Conservation (phyloP, 1,140 invertebrate genomes). For the Nephila pilipes region DNA sequence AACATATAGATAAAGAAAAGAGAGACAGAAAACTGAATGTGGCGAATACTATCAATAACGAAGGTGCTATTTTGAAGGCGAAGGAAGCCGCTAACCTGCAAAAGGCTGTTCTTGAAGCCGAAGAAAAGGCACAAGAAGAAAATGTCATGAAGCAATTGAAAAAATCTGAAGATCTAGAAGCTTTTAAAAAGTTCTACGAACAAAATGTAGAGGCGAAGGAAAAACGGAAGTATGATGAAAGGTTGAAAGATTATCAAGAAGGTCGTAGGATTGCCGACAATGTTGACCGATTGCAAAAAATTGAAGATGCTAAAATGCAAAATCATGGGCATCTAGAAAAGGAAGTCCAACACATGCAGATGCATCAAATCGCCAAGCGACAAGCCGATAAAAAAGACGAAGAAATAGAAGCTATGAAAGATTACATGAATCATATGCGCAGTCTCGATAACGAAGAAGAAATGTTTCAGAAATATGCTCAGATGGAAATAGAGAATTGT, state of each 20-base stretch:
- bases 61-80: not conserved
- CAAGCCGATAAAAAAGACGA: not conserved
- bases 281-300: not conserved
- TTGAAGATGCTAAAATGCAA: not conserved
- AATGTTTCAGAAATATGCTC: conserved; percentile 69
- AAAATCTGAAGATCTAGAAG: not conserved
- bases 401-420: conserved; percentile 9
- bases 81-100: conserved; percentile 42
- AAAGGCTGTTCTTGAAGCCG: conserved; percentile 36
- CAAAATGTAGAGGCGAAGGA: conserved; percentile 17
- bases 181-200: conserved; percentile 45
- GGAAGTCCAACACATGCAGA: conserved; percentile 53
- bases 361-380: conserved; percentile 59
- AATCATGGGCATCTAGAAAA: not conserved
- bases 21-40: not conserved
- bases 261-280: not conserved
- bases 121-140: conserved; percentile 34
- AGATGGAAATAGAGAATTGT: conserved; percentile 57
- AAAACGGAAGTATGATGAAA: not conserved
- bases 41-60: conserved; percentile 6
- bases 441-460: conserved; percentile 66
- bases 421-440: conserved; percentile 65
- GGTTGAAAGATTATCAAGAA: not conserved
- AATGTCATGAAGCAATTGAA: not conserved
- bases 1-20: conserved; percentile 1